Evolutionary conservation across 2,797 vertebrate species (phyloP), one percentile per base, ranked within the genome.

Genomic region (Cossypha dichroa): DNA sequence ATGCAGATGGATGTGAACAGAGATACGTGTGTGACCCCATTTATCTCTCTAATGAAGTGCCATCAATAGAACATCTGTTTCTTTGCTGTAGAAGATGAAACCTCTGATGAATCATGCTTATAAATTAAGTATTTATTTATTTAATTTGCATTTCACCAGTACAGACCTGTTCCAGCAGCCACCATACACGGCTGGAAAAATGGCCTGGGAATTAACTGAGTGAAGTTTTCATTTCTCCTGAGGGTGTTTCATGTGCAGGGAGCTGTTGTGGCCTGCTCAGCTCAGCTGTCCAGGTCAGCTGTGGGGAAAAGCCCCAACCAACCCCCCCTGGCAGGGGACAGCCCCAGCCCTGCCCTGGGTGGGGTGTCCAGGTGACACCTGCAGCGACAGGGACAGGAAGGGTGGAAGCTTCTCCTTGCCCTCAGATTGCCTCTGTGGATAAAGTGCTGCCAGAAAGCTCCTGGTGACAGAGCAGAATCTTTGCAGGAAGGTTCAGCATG

Each of bases 41-140:
- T 96, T 96, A 96, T 96, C 93, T 95, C 92, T 82, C 94, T 97
- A 96, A 97, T 96, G 96, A 96, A 97, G 94, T 94, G 93, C 93
- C 95, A 94, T 96, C 96, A 96, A 69, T 95, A 55, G 95, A 96
- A 96, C 96, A 97, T 94, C 96, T 97, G 96, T 92, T 97, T 96
- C 95, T 79, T 94, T 77, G 86, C 95, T 33, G 67, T 66, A 90
- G 95, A 93, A 96, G 95, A 96, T 93, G 94, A 97, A 96, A 91
- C 85, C 96, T 94, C 83, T 55, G 88, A 96, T 95, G 96, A 97
- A 96, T 96, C 95, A 95, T 79, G 87, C 92, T 95, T 95, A 92
- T 86, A 94, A 97, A 96, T 95, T 56, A 95, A 85, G 90, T 86
- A 93, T 96, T 95, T 95, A 93, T 96, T 96, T 96, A 96, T 97